phyloP scores from a whole-genome alignment of 2,113 vertebrate genomes.

The Actenoides hombroni region DNA sequence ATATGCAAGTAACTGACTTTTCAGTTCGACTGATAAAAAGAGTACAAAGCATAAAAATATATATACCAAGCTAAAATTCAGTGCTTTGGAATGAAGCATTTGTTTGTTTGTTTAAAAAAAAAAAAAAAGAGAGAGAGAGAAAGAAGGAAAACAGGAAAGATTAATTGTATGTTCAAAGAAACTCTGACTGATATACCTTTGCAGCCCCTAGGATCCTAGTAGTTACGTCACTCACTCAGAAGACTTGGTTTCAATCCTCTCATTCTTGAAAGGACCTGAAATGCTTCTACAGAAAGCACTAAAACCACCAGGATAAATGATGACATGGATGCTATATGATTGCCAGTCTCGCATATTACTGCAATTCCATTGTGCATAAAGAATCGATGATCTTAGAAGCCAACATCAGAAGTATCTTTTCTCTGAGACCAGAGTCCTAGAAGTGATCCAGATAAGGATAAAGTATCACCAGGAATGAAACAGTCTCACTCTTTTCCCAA shows the following conservation, averaged over 20 bases:
- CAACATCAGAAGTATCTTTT: not conserved
- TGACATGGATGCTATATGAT: not conserved
- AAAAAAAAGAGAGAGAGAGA: not conserved
- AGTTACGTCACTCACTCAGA: not conserved
- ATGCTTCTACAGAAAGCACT: not conserved
- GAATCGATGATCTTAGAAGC: not conserved
- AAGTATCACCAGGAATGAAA: not conserved
- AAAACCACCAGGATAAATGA: not conserved
- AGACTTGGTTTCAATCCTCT: not conserved
- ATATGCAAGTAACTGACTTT: not conserved
- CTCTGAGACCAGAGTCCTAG: not conserved
- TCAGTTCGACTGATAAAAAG: not conserved
- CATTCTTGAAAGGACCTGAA: not conserved
- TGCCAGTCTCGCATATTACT: not conserved
- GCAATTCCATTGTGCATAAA: not conserved
- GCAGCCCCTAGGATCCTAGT: not conserved
- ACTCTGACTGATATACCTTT: accelerated
- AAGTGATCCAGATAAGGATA: not conserved
- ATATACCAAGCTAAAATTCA: not conserved
- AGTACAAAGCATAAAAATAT: not conserved
- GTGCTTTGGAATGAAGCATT: not conserved
- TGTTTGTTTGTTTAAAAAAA: not conserved
- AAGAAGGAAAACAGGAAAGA: not conserved
- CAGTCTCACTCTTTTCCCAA: not conserved
- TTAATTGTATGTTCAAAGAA: not conserved